Evolutionary conservation across 2,888 invertebrate species (phyloP), one percentile per base, ranked within the genome.

Genomic region (Diarsia dahlii): DNA sequence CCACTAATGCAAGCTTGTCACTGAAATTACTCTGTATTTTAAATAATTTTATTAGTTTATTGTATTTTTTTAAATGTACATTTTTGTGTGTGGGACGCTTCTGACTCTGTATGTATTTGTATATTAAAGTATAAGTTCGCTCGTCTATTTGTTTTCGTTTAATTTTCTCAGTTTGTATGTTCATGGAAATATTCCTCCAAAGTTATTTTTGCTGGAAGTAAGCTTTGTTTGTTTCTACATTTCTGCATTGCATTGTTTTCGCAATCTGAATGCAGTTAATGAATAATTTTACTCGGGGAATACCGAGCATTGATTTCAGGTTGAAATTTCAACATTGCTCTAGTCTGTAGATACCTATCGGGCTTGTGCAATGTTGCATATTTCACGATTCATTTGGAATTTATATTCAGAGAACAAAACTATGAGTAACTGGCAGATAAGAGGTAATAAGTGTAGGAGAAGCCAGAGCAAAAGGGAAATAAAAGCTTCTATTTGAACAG

Each of bases 111-210:
- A 83, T 84, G 65, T 80, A 76, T 86, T 85, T 84, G 46, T 81
- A 78, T 89, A 91, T 86, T 91, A 93, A 92, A 92, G 88, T 89
- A 84, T 87, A 89, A 90, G 91, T 91, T 92, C 77, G 86, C 83
- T 89, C 83, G 80, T 87, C 80, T 48, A 15, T 34, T 39, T 69
- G 12, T 71, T 78, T 79, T 71, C 80, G n/a, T 74, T 74, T 56
- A 0, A 63, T 74, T 64, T 28, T 23, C 20, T 34, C 15, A 62
- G 20, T 39, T 39, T 39, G 13, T 39, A 39, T 62, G 45, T 63
- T n/a, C 45, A 63, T 39, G 18, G 18, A n/a, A 18, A 56, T 69
- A 28, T 15, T 13, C 6, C 18, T 66, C 10, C 3, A 10, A 2
- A 50, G 18, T 45, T 58, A 28, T 73, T 28, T 64, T 56, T 18